phyloP scores from a whole-genome alignment of 1,140 invertebrate genomes.

The Hyphantria cunea region DNA sequence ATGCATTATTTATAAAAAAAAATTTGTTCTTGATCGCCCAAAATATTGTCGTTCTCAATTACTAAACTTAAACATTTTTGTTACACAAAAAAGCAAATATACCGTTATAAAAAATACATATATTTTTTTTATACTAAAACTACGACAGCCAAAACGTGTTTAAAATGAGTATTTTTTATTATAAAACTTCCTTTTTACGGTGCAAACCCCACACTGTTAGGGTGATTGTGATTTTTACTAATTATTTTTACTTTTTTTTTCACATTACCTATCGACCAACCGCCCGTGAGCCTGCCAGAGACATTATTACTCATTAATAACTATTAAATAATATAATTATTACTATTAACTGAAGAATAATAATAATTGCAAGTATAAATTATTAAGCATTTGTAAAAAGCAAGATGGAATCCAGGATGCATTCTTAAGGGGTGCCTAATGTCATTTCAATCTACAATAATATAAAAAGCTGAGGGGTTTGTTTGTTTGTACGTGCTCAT shows the following conservation, averaged over 20 bases:
- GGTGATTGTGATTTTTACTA: constrained; percentile 24
- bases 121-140: constrained; percentile 6
- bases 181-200: background rate
- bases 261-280: constrained; percentile 60
- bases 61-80: constrained; percentile 8
- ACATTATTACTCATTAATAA: constrained; percentile 32
- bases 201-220: constrained; percentile 23
- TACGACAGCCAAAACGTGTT: constrained; percentile 21
- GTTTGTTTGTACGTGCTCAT: no score
- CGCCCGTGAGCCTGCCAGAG: constrained; percentile 52
- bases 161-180: background rate
- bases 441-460: no score
- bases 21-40: constrained; percentile 25
- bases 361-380: constrained; percentile 41
- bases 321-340: constrained; percentile 25
- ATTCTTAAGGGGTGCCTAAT: background rate
- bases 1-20: constrained; percentile 9
- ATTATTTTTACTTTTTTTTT: constrained; percentile 32
- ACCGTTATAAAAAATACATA: constrained; percentile 8
- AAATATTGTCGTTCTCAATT: constrained; percentile 15
- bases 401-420: background rate
- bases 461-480: no score
- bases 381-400: background rate
- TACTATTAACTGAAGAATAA: background rate
- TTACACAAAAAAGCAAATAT: constrained; percentile 16